Conservation (phyloP, 1,140 invertebrate species). For the Drosophila cardini region DNA sequence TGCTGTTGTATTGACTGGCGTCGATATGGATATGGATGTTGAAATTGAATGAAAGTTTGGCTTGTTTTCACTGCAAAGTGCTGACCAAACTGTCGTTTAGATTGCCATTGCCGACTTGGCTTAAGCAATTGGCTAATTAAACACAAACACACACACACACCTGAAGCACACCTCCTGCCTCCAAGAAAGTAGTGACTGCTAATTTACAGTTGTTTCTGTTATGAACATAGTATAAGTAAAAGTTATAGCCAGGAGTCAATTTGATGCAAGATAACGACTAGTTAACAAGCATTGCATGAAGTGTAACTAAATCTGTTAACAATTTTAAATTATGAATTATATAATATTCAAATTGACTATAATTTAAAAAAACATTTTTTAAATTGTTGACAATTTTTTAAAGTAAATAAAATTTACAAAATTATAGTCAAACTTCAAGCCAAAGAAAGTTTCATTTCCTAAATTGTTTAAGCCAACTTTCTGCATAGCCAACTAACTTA, state of each 20-base stretch:
- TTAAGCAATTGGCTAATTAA: constrained; percentile 67
- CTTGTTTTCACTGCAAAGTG: constrained; percentile 73
- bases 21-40: constrained; percentile 39
- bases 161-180: constrained; percentile 22
- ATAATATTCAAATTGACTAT: background rate
- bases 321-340: background rate
- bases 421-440: background rate
- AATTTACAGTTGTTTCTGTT: constrained; percentile 9
- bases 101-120: constrained; percentile 64
- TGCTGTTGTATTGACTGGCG: constrained; percentile 31
- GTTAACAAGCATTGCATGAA: constrained; percentile 1
- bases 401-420: background rate
- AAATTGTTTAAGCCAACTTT: constrained; percentile 10
- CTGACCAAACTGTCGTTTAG: constrained; percentile 62
- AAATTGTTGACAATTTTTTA: background rate
- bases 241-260: constrained; percentile 25
- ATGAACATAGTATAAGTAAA: constrained; percentile 16
- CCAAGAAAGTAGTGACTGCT: constrained; percentile 32
- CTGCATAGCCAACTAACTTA: background rate
- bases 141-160: constrained; percentile 11
- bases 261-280: constrained; percentile 23
- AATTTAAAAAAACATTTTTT: background rate
- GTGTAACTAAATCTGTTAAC: background rate
- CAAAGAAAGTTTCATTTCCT: too few relatives aligned
- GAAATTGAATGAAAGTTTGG: constrained; percentile 75